Evolutionary conservation across 2,797 vertebrate genomes (phyloP).

Genomic region (Lacerta bilineata): DNA sequence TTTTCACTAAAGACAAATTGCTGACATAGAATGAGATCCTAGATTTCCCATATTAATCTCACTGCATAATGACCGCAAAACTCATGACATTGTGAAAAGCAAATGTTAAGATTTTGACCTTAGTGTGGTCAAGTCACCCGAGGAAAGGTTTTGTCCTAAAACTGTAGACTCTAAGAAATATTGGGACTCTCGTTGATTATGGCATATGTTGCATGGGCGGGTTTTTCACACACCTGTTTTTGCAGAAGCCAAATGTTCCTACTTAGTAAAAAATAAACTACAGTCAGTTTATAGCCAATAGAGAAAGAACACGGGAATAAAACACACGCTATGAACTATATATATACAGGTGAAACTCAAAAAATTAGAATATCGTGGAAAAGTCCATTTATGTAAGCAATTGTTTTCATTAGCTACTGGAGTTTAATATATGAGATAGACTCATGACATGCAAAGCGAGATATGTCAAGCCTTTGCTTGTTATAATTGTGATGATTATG

Average conservation of each 20-base stretch:
- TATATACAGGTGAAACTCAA: too few relatives aligned
- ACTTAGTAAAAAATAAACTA: conserved; percentile 16
- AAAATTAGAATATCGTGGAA: too few relatives aligned
- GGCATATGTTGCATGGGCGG: neutral
- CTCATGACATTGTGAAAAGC: neutral
- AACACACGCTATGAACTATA: neutral
- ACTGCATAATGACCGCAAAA: neutral
- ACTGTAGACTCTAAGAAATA: neutral
- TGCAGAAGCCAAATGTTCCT: conserved; percentile 6
- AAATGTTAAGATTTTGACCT: neutral
- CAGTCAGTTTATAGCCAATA: neutral
- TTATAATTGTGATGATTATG: too few relatives aligned
- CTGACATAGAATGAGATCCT: neutral
- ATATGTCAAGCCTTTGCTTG: too few relatives aligned
- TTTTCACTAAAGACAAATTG: neutral
- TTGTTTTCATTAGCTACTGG: too few relatives aligned
- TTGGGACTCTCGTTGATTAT: neutral
- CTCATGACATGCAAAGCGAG: too few relatives aligned
- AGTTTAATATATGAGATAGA: too few relatives aligned
- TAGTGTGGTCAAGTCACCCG: neutral
- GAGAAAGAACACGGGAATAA: neutral
- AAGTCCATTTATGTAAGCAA: too few relatives aligned
- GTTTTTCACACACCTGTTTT: conserved; percentile 11
- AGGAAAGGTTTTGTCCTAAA: neutral
- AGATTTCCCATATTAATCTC: neutral